These are phyloP conservation scores for Volucella inanis DNA, from an alignment of 2,888 invertebrate species.

Conservation along the genomic window DNA sequence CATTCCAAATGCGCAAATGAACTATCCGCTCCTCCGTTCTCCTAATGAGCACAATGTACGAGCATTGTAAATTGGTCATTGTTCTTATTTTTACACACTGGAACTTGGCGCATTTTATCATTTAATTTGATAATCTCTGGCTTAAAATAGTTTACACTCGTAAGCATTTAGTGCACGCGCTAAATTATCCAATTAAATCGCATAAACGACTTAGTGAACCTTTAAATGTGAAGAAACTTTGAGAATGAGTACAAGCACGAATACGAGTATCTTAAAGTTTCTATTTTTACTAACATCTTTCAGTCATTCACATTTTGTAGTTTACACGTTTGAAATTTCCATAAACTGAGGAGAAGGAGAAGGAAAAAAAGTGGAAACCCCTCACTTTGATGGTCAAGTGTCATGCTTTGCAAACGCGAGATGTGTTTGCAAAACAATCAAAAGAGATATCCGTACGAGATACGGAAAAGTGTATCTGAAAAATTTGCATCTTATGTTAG, in stretches of 20 bases:
- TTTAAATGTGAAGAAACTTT: too few species aligned
- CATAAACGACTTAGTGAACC: neutral
- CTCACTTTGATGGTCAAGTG: neutral
- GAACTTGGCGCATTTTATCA: slow-evolving; percentile 48
- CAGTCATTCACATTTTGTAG: too few species aligned
- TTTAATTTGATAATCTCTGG: slow-evolving; percentile 51
- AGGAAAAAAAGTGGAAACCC: too few species aligned
- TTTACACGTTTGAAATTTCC: too few species aligned
- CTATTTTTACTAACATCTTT: too few species aligned
- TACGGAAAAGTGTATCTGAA: neutral
- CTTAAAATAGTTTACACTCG: slow-evolving; percentile 33
- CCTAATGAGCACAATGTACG: neutral
- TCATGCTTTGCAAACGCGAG: slow-evolving; percentile 4
- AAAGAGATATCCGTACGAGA: neutral
- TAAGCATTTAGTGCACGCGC: slow-evolving; percentile 22
- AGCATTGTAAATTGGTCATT: too few species aligned
- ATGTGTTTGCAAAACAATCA: slow-evolving; percentile 18
- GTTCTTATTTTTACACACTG: neutral
- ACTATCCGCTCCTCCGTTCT: neutral
- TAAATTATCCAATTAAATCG: slow-evolving; percentile 50
- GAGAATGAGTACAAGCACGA: too few species aligned
- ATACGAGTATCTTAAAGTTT: too few species aligned
- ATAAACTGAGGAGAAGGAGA: too few species aligned
- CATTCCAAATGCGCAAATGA: slow-evolving; percentile 10
- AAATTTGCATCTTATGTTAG: neutral